These are phyloP conservation scores for Ahaetulla prasina DNA, from an alignment of 2,113 vertebrate species.

Conservation along the genomic window DNA sequence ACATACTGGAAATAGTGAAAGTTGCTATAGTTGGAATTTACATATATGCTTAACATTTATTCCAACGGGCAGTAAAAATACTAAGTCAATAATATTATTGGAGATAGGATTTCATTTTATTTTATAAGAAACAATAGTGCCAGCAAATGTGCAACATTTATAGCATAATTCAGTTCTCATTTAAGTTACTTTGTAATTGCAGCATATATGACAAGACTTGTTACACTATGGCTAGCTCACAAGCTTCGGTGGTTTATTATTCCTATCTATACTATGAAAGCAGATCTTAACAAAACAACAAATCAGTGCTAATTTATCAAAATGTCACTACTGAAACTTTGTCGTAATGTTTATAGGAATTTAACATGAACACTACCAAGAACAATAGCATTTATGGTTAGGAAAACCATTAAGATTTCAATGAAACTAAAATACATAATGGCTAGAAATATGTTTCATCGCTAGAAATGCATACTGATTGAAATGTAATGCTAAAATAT, in stretches of 20 bases:
- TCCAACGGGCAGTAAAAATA: not conserved
- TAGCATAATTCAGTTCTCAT: not conserved
- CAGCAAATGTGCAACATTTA: not conserved
- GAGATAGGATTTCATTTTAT: not conserved
- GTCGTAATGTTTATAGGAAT: conserved; percentile 17
- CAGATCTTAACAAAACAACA: not conserved
- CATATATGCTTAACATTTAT: not conserved
- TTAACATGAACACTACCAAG: not conserved
- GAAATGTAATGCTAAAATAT: conserved; percentile 9
- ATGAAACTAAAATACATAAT: conserved; percentile 43
- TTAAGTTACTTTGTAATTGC: not conserved
- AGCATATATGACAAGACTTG: not conserved
- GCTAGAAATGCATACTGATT: not conserved
- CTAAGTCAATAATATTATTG: not conserved
- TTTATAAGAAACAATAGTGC: not conserved
- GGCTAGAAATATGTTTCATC: conserved; percentile 18
- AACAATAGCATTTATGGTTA: conserved; percentile 8
- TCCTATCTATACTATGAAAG: not conserved
- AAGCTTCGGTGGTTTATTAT: not conserved
- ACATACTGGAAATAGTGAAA: not conserved
- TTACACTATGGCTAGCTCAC: not conserved
- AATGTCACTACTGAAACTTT: conserved; percentile 25
- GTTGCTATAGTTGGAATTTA: not conserved
- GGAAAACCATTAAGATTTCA: conserved; percentile 37
- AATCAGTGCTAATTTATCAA: not conserved